Percentiles rank a stretch among this genome's conserved stretches.
phyloP scores from a whole-genome alignment of 2,113 vertebrate genomes.

The Apistogramma diplotaenia region DNA sequence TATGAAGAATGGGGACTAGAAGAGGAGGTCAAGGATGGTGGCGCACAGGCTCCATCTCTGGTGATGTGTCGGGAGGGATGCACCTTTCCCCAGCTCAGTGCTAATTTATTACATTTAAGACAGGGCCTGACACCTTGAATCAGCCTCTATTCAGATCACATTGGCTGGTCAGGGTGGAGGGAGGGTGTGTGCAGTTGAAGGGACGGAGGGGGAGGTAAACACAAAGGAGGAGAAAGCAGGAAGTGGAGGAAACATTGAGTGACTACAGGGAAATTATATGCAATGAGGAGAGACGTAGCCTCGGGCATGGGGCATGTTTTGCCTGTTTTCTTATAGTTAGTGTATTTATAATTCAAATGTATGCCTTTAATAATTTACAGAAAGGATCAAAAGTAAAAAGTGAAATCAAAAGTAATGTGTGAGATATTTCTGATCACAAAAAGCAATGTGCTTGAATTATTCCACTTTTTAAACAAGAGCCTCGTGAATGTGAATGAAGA shows the following conservation, averaged over 20 bases:
- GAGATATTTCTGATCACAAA: conserved; percentile 32
- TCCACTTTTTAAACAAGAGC: neutral
- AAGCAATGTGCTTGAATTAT: conserved; percentile 4
- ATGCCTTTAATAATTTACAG: conserved; percentile 71
- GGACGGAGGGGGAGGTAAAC: conserved; percentile 35
- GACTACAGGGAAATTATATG: conserved; percentile 64
- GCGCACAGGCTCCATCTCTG: conserved; percentile 40
- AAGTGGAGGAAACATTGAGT: conserved; percentile 25
- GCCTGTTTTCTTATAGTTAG: conserved; percentile 65
- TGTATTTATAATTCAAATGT: conserved; percentile 76
- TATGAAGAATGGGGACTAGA: neutral
- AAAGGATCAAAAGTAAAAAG: conserved; percentile 55
- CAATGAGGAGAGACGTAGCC: conserved; percentile 59
- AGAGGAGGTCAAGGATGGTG: conserved; percentile 52
- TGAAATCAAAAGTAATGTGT: too few species aligned
- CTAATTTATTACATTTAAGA: conserved; percentile 74
- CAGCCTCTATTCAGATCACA: conserved; percentile 69
- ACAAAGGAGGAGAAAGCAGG: conserved; percentile 50
- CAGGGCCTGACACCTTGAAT: conserved; percentile 71
- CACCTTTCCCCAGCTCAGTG: conserved; percentile 33
- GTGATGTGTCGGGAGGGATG: conserved; percentile 55
- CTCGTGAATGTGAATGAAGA: neutral
- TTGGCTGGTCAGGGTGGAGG: conserved; percentile 20
- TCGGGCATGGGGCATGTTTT: conserved; percentile 60
- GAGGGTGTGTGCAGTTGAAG: neutral